phyloP scores from a whole-genome alignment of 2,888 invertebrate species.

The Pyrgus malvae region DNA sequence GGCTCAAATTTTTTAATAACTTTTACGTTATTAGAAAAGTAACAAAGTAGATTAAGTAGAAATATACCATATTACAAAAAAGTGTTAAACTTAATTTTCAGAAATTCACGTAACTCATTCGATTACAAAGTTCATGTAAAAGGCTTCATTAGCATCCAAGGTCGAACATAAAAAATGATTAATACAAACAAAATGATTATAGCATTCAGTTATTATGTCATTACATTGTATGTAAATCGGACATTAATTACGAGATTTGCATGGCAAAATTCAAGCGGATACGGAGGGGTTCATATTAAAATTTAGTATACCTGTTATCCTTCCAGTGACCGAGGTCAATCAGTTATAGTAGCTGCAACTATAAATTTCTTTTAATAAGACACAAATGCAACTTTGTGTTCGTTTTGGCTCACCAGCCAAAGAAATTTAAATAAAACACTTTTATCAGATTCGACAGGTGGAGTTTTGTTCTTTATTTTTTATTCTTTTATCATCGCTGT shows the following conservation, averaged over 20 bases:
- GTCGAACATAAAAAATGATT: background rate
- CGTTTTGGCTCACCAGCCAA: slow-evolving; percentile 73
- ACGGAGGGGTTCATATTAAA: slow-evolving; percentile 19
- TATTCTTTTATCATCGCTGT: slow-evolving; percentile 75
- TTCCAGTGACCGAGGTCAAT: slow-evolving; percentile 77
- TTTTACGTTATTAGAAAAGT: no score
- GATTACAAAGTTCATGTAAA: no score
- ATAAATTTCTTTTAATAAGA: slow-evolving; percentile 82
- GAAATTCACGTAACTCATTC: no score
- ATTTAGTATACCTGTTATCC: slow-evolving; percentile 67
- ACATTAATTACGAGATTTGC: slow-evolving; percentile 26
- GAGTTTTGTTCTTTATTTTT: slow-evolving; percentile 52
- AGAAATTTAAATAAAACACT: slow-evolving; percentile 81
- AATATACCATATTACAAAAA: no score
- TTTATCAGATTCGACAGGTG: slow-evolving; percentile 82
- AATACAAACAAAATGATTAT: slow-evolving; percentile 31
- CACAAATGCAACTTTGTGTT: slow-evolving; percentile 75
- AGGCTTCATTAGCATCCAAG: background rate
- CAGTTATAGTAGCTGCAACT: slow-evolving; percentile 73
- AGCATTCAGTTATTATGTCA: slow-evolving; percentile 27
- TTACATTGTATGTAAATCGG: slow-evolving; percentile 19
- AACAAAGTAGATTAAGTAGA: no score
- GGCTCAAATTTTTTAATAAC: no score
- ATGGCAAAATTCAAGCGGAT: slow-evolving; percentile 25
- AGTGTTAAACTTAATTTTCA: no score